Conservation (phyloP, 2,113 vertebrate species). For the Anarhynchus alexandrinus region DNA sequence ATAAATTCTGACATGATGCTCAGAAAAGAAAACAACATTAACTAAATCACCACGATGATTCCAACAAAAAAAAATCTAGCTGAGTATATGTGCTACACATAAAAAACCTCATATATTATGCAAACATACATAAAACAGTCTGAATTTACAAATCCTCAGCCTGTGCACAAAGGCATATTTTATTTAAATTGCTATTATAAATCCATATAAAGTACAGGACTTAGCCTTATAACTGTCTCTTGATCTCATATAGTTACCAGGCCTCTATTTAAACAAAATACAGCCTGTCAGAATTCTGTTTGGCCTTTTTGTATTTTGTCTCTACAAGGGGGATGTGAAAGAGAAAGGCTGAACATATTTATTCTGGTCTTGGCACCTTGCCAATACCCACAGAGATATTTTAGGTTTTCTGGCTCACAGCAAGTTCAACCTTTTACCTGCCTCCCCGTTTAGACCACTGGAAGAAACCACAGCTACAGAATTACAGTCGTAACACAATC, state of each 20-base stretch:
- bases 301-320: not conserved
- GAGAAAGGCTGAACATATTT: not conserved
- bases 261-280: slow-evolving; percentile 12
- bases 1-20: not conserved
- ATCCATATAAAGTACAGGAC: not conserved
- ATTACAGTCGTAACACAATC: not conserved
- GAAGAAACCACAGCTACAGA: not conserved
- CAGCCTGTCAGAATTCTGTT: not conserved
- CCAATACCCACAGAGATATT: slow-evolving; percentile 28
- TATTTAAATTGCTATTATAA: not conserved
- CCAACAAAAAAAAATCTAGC: not conserved
- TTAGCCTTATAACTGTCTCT: not conserved
- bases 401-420: slow-evolving; percentile 11
- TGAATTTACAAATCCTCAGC: not conserved
- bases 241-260: not conserved
- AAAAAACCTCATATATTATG: not conserved
- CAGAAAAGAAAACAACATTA: not conserved
- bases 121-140: not conserved
- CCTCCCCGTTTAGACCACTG: not conserved
- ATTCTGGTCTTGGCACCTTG: not conserved
- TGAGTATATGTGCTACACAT: not conserved
- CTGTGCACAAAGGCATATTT: not conserved
- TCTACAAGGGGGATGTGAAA: slow-evolving; percentile 7
- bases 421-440: slow-evolving; percentile 24
- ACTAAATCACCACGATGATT: not conserved